A percentile compares a stretch with the other conserved stretches of the same genome.
Conservation (phyloP, 2,113 vertebrate genomes). For the Lucifuga dentata region DNA sequence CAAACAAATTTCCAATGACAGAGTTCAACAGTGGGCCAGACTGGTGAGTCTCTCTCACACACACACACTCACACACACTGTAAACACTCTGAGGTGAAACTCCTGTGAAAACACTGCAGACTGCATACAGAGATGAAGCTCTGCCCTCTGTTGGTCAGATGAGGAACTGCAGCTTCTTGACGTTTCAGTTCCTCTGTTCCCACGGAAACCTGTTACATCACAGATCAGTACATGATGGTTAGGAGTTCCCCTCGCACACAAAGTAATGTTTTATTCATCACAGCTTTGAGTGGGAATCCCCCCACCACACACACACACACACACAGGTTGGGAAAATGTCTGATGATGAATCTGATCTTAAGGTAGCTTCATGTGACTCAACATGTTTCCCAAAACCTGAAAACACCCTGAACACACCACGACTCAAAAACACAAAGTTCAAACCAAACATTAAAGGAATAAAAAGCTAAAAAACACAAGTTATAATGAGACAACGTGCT, state of each 20-base stretch:
- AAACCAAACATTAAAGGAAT: too few species aligned
- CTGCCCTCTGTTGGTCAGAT: slow-evolving; percentile 65
- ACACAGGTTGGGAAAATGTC: too few species aligned
- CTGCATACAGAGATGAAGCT: neutral
- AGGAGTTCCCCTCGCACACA: slow-evolving; percentile 38
- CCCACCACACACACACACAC: slow-evolving; percentile 1
- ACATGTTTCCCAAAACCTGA: neutral
- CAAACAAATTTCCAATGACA: slow-evolving; percentile 85
- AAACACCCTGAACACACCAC: slow-evolving; percentile 15
- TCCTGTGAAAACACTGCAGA: too few species aligned
- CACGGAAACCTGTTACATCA: slow-evolving; percentile 40
- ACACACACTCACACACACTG: too few species aligned
- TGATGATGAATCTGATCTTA: too few species aligned
- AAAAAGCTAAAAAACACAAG: too few species aligned
- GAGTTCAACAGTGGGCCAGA: slow-evolving; percentile 84
- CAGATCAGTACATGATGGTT: neutral
- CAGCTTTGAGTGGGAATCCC: neutral
- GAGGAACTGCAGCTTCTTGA: neutral
- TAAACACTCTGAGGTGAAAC: too few species aligned
- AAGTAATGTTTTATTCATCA: slow-evolving; percentile 2
- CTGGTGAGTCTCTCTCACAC: slow-evolving; percentile 77
- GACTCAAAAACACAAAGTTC: slow-evolving; percentile 5
- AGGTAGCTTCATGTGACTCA: too few species aligned
- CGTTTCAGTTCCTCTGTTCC: neutral
- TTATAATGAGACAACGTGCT: too few species aligned